phyloP scores from a whole-genome alignment of 2,888 invertebrate species.

The Ferrisia virgata region DNA sequence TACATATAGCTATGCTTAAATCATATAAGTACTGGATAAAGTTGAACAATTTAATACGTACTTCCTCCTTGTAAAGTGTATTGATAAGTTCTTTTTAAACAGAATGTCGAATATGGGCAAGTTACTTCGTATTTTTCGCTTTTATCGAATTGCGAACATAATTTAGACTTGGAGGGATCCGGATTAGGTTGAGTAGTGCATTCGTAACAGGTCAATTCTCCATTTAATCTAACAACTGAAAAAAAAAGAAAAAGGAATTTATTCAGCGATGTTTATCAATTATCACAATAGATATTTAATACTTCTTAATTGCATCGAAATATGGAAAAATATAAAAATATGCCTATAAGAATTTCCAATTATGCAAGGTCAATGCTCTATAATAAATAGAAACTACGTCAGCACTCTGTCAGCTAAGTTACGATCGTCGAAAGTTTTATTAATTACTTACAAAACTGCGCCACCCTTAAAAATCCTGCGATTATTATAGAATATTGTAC shows the following conservation, averaged over 20 bases:
- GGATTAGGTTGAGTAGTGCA: slow-evolving; percentile 66
- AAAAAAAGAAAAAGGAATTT: slow-evolving; percentile 38
- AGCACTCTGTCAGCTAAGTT: background rate
- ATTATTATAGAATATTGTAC: no score
- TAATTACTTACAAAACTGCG: no score
- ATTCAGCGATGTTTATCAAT: no score
- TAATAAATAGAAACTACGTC: background rate
- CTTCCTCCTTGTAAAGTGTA: slow-evolving; percentile 67
- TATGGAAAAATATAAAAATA: background rate
- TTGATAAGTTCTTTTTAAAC: slow-evolving; percentile 70
- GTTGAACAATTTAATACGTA: slow-evolving; percentile 53
- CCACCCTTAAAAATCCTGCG: no score
- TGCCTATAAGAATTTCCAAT: background rate
- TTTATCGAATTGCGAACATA: slow-evolving; percentile 75
- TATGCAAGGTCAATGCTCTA: background rate
- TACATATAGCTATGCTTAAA: background rate
- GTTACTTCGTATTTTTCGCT: slow-evolving; percentile 67
- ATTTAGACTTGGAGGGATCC: slow-evolving; percentile 62
- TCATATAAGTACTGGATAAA: background rate
- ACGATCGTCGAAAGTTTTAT: no score
- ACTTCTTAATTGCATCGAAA: no score
- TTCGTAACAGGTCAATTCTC: slow-evolving; percentile 68
- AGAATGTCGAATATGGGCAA: slow-evolving; percentile 80
- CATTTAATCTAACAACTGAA: slow-evolving; percentile 47
- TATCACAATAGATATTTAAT: no score